phyloP scores from a whole-genome alignment of 64 coral and sea anemone genomes.

The Montipora sp. region DNA sequence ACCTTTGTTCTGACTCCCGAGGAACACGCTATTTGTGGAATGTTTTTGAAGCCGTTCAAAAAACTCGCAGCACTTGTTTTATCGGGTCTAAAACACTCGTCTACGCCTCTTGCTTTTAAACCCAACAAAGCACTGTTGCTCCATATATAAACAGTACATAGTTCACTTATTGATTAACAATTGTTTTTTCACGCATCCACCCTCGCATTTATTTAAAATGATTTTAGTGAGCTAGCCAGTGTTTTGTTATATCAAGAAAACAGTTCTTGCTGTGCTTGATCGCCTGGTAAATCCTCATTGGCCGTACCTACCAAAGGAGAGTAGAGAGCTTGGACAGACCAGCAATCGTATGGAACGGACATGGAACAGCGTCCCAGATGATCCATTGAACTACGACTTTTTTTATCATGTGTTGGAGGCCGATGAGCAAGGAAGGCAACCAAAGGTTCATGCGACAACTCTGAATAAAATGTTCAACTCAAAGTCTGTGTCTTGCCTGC shows the following conservation, averaged over 20 bases:
- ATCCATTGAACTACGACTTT: constrained; percentile 90
- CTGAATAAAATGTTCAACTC: constrained; percentile 57
- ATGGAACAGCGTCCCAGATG: constrained; percentile 90
- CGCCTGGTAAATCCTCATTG: constrained; percentile 89
- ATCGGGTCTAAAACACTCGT: no score
- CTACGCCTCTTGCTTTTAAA: no score
- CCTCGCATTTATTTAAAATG: no score
- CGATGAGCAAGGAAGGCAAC: constrained; percentile 71
- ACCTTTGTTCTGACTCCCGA: no score
- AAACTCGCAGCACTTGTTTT: no score
- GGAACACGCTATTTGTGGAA: no score
- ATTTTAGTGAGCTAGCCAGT: no score
- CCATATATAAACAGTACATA: no score
- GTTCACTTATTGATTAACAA: no score
- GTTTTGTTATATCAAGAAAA: constrained; percentile 66
- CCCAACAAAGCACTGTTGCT: no score
- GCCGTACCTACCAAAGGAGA: constrained; percentile 87
- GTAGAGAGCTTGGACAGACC: constrained; percentile 1
- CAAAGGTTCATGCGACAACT: constrained; percentile 40
- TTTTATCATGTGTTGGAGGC: constrained; percentile 89
- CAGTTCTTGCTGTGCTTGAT: constrained; percentile 88
- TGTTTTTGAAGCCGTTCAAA: no score
- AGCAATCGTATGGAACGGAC: constrained; percentile 69
- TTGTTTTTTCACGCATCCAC: no score
- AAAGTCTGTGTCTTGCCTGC: constrained; percentile 74